phyloP scores from a whole-genome alignment of 2,888 invertebrate genomes.

The Macrophya alboannulata region DNA sequence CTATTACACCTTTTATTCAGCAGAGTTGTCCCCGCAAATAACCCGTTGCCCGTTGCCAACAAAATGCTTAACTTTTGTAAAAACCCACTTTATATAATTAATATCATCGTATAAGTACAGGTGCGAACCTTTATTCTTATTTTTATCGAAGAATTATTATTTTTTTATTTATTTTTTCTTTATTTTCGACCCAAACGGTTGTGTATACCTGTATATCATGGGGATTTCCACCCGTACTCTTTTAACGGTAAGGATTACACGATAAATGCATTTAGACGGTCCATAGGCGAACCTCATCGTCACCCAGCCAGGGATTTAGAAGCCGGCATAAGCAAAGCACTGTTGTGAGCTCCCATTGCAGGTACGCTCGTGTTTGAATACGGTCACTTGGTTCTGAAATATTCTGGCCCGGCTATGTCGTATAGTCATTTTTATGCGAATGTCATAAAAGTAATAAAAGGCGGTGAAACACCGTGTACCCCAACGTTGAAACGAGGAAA shows the following conservation, averaged over 20 bases:
- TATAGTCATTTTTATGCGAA: background rate
- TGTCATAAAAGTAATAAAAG: constrained; percentile 21
- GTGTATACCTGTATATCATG: constrained; percentile 8
- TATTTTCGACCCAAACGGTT: background rate
- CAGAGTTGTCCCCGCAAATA: constrained; percentile 23
- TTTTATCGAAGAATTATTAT: background rate
- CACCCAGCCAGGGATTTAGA: constrained; percentile 21
- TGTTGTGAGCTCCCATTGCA: background rate
- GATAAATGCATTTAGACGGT: constrained; percentile 44
- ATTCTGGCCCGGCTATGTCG: background rate
- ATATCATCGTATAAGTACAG: background rate
- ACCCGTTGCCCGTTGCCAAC: constrained; percentile 10
- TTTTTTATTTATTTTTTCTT: too few species aligned
- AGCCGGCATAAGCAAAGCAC: constrained; percentile 16
- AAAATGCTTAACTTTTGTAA: background rate
- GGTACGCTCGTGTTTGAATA: constrained; percentile 7
- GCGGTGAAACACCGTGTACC: constrained; percentile 11
- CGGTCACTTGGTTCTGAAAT: constrained; percentile 35
- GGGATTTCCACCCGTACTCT: constrained; percentile 1
- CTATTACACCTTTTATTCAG: constrained; percentile 51
- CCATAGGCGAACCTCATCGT: constrained; percentile 21
- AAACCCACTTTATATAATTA: background rate
- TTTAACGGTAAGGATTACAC: constrained; percentile 37
- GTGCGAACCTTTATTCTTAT: background rate
- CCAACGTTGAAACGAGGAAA: constrained; percentile 3